Percentiles rank a stretch among this genome's conserved stretches.
These are phyloP conservation scores for Apodemus agrarius DNA, from an alignment of 2,797 vertebrate species.

Conservation along the genomic window DNA sequence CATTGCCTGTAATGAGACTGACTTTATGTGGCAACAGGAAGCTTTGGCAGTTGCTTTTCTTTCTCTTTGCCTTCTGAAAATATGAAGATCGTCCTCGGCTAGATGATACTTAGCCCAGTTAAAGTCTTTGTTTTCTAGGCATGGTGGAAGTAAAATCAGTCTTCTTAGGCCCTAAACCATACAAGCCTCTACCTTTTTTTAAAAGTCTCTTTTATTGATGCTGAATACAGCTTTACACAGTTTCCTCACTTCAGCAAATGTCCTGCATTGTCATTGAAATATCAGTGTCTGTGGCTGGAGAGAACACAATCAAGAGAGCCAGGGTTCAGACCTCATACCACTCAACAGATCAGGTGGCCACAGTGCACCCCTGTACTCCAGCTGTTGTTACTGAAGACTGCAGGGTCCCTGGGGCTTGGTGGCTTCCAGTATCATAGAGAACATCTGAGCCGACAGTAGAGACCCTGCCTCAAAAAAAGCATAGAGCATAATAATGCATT, in stretches of 20 bases:
- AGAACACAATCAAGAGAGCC: neutral
- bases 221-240: neutral
- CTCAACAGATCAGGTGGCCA: neutral
- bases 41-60: neutral
- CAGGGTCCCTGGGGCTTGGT: neutral
- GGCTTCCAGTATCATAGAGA: neutral
- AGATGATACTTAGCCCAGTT: neutral
- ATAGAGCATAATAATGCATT: neutral
- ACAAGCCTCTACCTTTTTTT: neutral
- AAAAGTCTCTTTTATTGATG: neutral
- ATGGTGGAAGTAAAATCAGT: neutral
- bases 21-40: neutral
- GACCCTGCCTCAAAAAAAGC: neutral
- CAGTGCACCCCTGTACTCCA: neutral
- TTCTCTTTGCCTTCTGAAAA: neutral
- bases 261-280: neutral
- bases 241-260: neutral
- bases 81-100: neutral
- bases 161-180: neutral
- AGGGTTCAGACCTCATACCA: neutral
- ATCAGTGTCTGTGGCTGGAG: constrained; percentile 18
- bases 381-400: neutral
- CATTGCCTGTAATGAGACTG: constrained; percentile 8
- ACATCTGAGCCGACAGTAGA: neutral
- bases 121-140: neutral